Conservation (phyloP, 2,888 invertebrate species). For the Gastracanthus pulcherrimus region DNA sequence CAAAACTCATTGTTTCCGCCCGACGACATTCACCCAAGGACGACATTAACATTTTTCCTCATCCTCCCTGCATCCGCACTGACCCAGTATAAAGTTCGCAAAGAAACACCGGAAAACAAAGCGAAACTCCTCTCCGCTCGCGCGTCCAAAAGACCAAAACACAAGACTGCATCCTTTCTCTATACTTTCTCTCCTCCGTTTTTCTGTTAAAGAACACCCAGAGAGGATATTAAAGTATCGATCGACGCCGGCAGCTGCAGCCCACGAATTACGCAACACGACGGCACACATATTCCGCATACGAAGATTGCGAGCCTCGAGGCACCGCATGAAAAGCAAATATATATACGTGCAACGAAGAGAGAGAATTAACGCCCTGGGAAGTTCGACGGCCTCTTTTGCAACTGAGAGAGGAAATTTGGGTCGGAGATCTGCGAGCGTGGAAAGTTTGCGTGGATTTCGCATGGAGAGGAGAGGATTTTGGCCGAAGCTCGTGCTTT, state of each 20-base stretch:
- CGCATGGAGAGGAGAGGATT: neutral
- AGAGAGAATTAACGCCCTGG: neutral
- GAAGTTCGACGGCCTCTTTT: neutral
- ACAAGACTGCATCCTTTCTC: neutral
- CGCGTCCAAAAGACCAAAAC: too few relatives aligned
- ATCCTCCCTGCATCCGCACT: neutral
- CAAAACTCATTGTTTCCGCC: too few relatives aligned
- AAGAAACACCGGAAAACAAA: neutral
- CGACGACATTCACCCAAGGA: too few relatives aligned
- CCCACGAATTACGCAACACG: constrained; percentile 3
- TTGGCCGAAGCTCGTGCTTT: neutral
- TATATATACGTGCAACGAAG: neutral
- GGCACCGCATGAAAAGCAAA: too few relatives aligned
- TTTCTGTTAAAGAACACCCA: neutral
- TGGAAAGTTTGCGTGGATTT: neutral
- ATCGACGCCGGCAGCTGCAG: neutral
- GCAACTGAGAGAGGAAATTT: neutral
- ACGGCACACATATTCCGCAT: neutral
- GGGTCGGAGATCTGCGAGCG: too few relatives aligned
- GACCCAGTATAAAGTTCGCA: neutral
- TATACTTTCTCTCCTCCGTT: neutral
- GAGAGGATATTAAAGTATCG: neutral
- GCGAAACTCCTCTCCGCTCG: neutral
- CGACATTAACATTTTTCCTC: too few relatives aligned
- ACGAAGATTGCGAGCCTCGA: neutral